Conservation (phyloP, 2,113 vertebrate genomes). For the Macrotus californicus region DNA sequence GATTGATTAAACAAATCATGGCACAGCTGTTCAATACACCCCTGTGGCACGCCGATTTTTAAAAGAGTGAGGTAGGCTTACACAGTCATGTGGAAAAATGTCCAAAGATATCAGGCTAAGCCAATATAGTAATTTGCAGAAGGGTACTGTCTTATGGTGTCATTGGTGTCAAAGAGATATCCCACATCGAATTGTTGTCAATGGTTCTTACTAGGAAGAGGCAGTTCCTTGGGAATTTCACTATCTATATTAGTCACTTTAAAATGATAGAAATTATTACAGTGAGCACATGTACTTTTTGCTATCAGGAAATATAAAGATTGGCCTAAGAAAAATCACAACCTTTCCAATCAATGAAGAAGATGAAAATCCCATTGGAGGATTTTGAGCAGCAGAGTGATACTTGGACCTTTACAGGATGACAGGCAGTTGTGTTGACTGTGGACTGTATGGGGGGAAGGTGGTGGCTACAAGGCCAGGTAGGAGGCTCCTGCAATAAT, state of each 20-base stretch:
- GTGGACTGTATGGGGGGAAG: not conserved
- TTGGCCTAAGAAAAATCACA: not conserved
- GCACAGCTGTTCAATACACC: not conserved
- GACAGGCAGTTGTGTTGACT: not conserved
- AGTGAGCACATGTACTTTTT: not conserved
- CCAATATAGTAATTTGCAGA: not conserved
- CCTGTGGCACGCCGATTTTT: not conserved
- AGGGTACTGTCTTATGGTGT: not conserved
- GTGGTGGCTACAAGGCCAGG: not conserved
- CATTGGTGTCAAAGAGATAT: not conserved
- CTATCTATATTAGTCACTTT: not conserved
- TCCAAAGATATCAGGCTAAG: not conserved
- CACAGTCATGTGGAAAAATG: not conserved
- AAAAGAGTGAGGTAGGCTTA: not conserved
- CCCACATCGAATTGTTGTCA: not conserved
- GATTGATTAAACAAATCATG: not conserved
- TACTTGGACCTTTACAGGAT: not conserved
- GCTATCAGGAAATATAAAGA: not conserved
- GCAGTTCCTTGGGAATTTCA: not conserved
- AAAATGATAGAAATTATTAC: not conserved
- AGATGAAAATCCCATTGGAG: not conserved
- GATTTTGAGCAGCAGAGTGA: not conserved
- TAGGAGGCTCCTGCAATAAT: not conserved
- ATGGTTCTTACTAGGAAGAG: not conserved
- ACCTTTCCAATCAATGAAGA: not conserved